Evolutionary conservation across 2,113 vertebrate species (phyloP).

Genomic region (Salvator merianae): DNA sequence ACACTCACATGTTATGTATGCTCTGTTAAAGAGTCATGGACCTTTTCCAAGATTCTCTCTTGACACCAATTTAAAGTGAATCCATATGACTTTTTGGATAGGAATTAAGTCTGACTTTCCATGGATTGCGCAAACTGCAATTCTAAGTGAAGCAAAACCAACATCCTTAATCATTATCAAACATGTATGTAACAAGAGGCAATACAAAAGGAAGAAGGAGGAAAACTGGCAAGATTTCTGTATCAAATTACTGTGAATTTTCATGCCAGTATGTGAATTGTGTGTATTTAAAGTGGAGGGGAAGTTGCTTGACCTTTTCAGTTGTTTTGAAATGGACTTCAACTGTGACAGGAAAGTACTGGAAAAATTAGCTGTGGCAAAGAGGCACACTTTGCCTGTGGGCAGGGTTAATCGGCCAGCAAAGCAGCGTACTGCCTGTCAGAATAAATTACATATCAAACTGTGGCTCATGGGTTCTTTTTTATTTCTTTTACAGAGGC

Average conservation of each 20-base stretch:
- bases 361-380: slow-evolving; percentile 58
- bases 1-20: not conserved
- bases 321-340: slow-evolving; percentile 40
- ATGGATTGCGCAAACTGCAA: too few species aligned
- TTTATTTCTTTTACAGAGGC: slow-evolving; percentile 51
- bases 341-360: slow-evolving; percentile 53
- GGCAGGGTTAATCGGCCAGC: slow-evolving; percentile 58
- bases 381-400: slow-evolving; percentile 51
- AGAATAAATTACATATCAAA: slow-evolving; percentile 48
- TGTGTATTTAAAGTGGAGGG: slow-evolving; percentile 32
- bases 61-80: not conserved
- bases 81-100: slow-evolving; percentile 6
- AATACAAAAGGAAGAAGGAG: not conserved
- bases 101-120: not conserved
- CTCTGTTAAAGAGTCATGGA: not conserved
- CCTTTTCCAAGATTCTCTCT: not conserved
- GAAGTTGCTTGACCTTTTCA: slow-evolving; percentile 68
- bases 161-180: not conserved
- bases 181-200: not conserved
- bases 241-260: not conserved
- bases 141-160: not conserved
- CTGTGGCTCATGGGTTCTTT: not conserved
- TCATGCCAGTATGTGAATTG: slow-evolving; percentile 29
- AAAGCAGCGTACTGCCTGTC: slow-evolving; percentile 61
- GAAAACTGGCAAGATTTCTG: not conserved